These are phyloP conservation scores for Hoplodrina ambigua DNA, from an alignment of 2,888 invertebrate genomes.

Conservation along the genomic window DNA sequence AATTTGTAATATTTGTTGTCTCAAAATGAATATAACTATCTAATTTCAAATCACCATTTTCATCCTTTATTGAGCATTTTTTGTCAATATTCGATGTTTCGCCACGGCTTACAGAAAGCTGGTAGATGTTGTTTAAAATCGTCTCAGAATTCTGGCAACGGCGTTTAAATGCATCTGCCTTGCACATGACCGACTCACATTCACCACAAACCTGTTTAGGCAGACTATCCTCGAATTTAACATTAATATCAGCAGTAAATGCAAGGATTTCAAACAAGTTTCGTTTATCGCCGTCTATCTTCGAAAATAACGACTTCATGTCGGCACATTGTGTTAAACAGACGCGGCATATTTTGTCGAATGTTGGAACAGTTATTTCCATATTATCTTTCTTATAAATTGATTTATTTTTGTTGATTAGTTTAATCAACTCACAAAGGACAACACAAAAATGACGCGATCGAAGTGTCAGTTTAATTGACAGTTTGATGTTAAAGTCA, in stretches of 20 bases:
- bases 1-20: constrained; percentile 21
- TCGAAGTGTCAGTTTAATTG: constrained; percentile 20
- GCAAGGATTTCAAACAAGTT: constrained; percentile 75
- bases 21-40: constrained; percentile 17
- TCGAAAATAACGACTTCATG: constrained; percentile 75
- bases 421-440: background rate
- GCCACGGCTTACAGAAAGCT: constrained; percentile 24
- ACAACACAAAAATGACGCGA: constrained; percentile 45
- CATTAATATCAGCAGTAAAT: constrained; percentile 75
- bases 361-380: constrained; percentile 65
- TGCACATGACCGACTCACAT: constrained; percentile 76
- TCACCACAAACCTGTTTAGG: constrained; percentile 82
- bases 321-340: constrained; percentile 74
- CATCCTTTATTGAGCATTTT: constrained; percentile 53
- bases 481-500: constrained; percentile 19
- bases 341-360: constrained; percentile 77
- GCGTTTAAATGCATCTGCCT: constrained; percentile 80
- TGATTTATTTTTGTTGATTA: constrained; percentile 28
- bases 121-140: constrained; percentile 71
- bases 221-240: constrained; percentile 73
- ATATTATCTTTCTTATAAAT: constrained; percentile 54
- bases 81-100: constrained; percentile 15
- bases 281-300: constrained; percentile 70
- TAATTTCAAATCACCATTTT: constrained; percentile 40
- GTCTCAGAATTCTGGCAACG: constrained; percentile 78